Conservation (phyloP, 2,888 invertebrate genomes). For the Calephelis perditalis region DNA sequence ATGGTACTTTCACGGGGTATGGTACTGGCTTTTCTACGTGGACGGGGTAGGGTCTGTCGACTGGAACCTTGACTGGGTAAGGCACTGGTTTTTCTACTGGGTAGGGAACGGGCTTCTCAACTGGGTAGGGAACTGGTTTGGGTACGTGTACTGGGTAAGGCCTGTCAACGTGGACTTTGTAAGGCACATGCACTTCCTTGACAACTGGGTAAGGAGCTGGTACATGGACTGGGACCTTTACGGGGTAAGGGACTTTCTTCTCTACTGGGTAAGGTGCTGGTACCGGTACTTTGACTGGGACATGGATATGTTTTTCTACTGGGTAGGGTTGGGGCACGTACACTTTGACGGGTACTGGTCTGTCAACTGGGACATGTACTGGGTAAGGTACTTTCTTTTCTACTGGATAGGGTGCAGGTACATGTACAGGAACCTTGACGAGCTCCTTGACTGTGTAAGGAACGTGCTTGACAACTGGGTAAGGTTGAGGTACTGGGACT, state of each 20-base stretch:
- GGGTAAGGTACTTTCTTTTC: slow-evolving; percentile 79
- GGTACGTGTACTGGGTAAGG: slow-evolving; percentile 74
- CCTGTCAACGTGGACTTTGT: slow-evolving; percentile 74
- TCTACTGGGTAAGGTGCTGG: slow-evolving; percentile 84
- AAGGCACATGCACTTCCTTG: slow-evolving; percentile 79
- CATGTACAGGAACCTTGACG: slow-evolving; percentile 79
- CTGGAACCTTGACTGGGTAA: slow-evolving; percentile 81
- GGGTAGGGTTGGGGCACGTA: slow-evolving; percentile 79
- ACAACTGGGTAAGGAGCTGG: slow-evolving; percentile 79
- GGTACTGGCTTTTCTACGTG: slow-evolving; percentile 79
- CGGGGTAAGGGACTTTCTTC: slow-evolving; percentile 81
- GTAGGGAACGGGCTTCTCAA: slow-evolving; percentile 82
- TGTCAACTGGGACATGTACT: slow-evolving; percentile 72
- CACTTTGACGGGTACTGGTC: slow-evolving; percentile 71
- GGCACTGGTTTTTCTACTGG: slow-evolving; percentile 77
- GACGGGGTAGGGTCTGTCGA: slow-evolving; percentile 79
- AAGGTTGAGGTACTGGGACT: slow-evolving; percentile 83
- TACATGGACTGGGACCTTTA: slow-evolving; percentile 81
- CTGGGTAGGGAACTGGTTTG: slow-evolving; percentile 80
- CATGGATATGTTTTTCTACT: slow-evolving; percentile 80
- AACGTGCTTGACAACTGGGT: slow-evolving; percentile 82
- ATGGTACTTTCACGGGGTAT: slow-evolving; percentile 82
- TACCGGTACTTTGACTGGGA: slow-evolving; percentile 82
- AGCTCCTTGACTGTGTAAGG: slow-evolving; percentile 82
- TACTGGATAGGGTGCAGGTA: slow-evolving; percentile 84